These are phyloP conservation scores for Bolinopsis microptera DNA, from an alignment of 37 sponge, comb jelly and placozoan genomes.

Conservation along the genomic window DNA sequence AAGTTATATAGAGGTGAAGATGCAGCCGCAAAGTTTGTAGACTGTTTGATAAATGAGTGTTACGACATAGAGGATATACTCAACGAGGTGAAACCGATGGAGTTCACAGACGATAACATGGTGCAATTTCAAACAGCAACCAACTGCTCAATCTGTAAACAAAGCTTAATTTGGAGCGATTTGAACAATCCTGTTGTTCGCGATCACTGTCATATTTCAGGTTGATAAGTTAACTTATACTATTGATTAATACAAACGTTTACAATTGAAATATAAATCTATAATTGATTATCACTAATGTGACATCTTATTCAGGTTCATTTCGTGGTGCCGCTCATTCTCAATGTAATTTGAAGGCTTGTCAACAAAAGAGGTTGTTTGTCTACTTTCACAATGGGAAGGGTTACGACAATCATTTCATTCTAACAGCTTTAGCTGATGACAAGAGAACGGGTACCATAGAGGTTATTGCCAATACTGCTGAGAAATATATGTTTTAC, in stretches of 20 bases:
- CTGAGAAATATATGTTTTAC: neutral
- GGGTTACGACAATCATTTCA: neutral
- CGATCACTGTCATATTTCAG: neutral
- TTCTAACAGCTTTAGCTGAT: neutral
- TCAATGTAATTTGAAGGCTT: neutral
- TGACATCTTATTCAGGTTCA: neutral
- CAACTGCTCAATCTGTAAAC: neutral
- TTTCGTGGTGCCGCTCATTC: constrained; percentile 14
- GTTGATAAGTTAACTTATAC: neutral
- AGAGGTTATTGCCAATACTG: neutral
- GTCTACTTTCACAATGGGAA: neutral
- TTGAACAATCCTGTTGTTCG: neutral
- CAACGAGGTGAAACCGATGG: neutral
- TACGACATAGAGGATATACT: neutral
- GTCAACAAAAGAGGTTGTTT: neutral
- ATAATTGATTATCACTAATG: neutral
- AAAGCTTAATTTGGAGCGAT: neutral
- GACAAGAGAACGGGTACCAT: neutral
- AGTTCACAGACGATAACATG: neutral
- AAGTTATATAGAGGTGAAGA: neutral
- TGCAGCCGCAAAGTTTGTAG: neutral
- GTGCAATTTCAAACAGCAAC: neutral
- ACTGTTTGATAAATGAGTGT: neutral
- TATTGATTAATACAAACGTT: neutral
- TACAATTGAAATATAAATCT: too few species aligned